Percentiles rank a stretch among this genome's conserved stretches.
These are phyloP conservation scores for Homarus americanus DNA, from an alignment of 1,140 invertebrate species.

Conservation along the genomic window DNA sequence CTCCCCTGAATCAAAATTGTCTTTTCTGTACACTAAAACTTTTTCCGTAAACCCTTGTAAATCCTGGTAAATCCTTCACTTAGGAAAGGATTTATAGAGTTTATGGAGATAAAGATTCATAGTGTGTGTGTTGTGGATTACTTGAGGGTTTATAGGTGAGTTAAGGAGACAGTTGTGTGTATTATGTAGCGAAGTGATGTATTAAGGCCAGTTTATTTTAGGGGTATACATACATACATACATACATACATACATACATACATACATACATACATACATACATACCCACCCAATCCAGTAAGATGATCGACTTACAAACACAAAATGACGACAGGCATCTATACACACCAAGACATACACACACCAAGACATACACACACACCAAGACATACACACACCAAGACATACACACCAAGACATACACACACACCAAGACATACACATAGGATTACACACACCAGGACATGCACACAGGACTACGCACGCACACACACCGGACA, in stretches of 20 bases:
- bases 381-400: not conserved
- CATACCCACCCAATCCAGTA: not conserved
- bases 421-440: conserved; percentile 8
- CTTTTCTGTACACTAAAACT: too few relatives aligned
- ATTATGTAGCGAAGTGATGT: not conserved
- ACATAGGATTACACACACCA: not conserved
- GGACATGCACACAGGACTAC: not conserved
- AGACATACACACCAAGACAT: not conserved
- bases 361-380: not conserved
- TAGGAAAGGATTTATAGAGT: too few relatives aligned
- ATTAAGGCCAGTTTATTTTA: not conserved
- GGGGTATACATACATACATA: not conserved
- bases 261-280: not conserved
- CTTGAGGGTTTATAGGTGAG: too few relatives aligned
- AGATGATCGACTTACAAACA: not conserved
- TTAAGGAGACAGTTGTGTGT: not conserved
- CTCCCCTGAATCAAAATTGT: too few relatives aligned
- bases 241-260: conserved; percentile 27
- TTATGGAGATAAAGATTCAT: too few relatives aligned
- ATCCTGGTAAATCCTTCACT: too few relatives aligned
- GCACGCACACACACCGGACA: not conserved
- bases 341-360: not conserved
- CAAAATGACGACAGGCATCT: not conserved
- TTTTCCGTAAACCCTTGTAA: too few relatives aligned
- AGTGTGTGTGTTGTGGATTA: too few relatives aligned